phyloP scores from a whole-genome alignment of 1,140 invertebrate species.

The fruit fly (Drosophila melanogaster) region Release_6_plus_ISO1_MT NT_033777.3:30521501-30522000 shows the following conservation, averaged over 20 bases:
- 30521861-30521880: no score
- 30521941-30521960: not conserved
- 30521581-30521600: slow-evolving; percentile 27
- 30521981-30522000: slow-evolving; percentile 11
- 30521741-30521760: not conserved
- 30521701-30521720: slow-evolving; percentile 5
- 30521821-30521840: not conserved
- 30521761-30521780: not conserved
- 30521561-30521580: not conserved
- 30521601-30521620: slow-evolving; percentile 3
- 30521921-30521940: not conserved
- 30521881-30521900: no score
- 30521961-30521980: slow-evolving; percentile 17
- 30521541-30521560: slow-evolving; percentile 14
- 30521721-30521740: slow-evolving; percentile 8
- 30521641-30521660: slow-evolving; percentile 25
- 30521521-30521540: slow-evolving; percentile 29
- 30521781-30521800: not conserved
- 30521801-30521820: not conserved
- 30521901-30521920: no score
- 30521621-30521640: slow-evolving; percentile 12
- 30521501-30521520: slow-evolving; percentile 27
- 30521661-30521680: slow-evolving; percentile 6
- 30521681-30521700: not conserved
- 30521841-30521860: no score